Evolutionary conservation across 2,888 invertebrate species (phyloP), one percentile per base, ranked within the genome.

Genomic region (Pyrochroa serraticornis): DNA sequence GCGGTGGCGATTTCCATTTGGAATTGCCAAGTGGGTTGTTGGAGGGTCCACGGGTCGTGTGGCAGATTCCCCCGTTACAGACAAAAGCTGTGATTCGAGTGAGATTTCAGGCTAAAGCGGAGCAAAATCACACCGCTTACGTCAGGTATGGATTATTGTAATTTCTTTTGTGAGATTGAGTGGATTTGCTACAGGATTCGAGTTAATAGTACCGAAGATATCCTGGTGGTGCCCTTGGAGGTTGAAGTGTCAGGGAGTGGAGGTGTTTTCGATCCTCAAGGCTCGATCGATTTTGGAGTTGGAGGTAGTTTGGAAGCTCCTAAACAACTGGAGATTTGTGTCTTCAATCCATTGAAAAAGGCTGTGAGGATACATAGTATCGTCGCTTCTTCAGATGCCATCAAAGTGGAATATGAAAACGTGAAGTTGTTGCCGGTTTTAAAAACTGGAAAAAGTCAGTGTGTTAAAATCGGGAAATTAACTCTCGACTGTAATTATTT

Each of bases 1-100:
- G 94, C 77, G 95, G 94, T 57, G 90, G 92, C 45, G 92, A 94
- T 75, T 91, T 97, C 80, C 90, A 91, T 79, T 82, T 97, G 69
- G 93, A 94, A 80, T 80, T 95, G 75, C 94, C 97, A 56, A 83
- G 81, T 57, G 91, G 91, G 47, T 89, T 89, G 61, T 82, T 84
- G 57, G 90, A 91, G 75, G 94, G 92, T 50, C 88, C 92, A 46
- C 89, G 89, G 73, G 87, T 87, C 71, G 81, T 93, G 70, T 96
- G 97, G 97, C 88, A 91, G 77, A 91, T 98, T 75, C 92, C 93
- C 69, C 94, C 97, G 53, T 92, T 90, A 79, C 86, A 91, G 76
- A 87, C 91, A 39, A 93, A 93, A 78, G 87, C 93, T 62, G 88
- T 98, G 58, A 95, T 96, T 81, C 86, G 90, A 67, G 89, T 96